phyloP scores from a whole-genome alignment of 37 sponge, comb jelly and placozoan genomes.

The Eunapius fragilis region DNA sequence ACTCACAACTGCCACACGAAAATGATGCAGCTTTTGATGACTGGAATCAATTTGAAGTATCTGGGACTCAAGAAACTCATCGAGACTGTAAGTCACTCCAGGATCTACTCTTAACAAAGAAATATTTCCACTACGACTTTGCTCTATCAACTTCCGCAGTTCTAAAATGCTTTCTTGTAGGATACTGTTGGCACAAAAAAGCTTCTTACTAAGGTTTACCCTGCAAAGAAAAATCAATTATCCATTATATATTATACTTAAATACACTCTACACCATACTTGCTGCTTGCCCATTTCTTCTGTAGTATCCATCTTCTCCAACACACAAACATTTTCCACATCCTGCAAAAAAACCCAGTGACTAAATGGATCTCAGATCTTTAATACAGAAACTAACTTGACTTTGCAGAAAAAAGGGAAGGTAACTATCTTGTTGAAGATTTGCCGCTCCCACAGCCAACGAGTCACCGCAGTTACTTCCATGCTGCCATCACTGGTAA shows the following conservation, averaged over 20 bases:
- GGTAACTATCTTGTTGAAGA: conserved; percentile 20
- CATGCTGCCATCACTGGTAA: conserved; percentile 9
- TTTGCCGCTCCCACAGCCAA: conserved; percentile 61
- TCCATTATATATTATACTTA: neutral
- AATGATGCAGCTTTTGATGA: neutral
- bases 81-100: neutral
- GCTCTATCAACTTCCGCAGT: neutral
- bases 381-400: neutral
- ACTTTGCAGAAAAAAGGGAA: conserved; percentile 32
- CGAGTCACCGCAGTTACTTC: conserved; percentile 20
- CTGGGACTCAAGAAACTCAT: neutral
- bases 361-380: neutral
- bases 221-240: neutral
- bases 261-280: neutral
- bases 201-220: neutral
- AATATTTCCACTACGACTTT: neutral
- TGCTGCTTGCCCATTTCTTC: neutral
- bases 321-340: neutral
- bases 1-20: neutral
- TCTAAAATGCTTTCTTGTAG: neutral
- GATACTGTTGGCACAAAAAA: neutral
- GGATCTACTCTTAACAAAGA: neutral
- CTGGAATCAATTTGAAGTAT: neutral
- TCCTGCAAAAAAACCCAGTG: neutral
- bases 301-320: neutral